Percentiles rank a stretch among this genome's conserved stretches.
Evolutionary conservation across 2,797 vertebrate species (phyloP).

Genomic region (Megaceryle alcyon): DNA sequence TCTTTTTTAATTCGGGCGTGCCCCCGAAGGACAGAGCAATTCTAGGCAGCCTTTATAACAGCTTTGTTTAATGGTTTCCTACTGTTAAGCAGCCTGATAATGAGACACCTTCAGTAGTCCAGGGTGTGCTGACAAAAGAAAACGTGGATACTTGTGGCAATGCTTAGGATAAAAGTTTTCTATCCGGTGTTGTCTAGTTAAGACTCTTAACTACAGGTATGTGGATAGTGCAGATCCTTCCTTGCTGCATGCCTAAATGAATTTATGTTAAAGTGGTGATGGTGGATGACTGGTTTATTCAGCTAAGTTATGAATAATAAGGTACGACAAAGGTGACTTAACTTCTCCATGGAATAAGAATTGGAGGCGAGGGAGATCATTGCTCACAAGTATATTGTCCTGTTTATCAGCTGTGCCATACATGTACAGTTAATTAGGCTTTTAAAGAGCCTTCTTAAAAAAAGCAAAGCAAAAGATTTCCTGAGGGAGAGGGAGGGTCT

Average conservation of each 20-base stretch:
- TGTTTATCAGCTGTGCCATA: constrained; percentile 54
- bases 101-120: neutral
- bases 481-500: constrained; percentile 19
- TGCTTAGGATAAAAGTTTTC: neutral
- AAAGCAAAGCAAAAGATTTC: constrained; percentile 6
- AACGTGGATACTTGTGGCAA: neutral
- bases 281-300: constrained; percentile 48
- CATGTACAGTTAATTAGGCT: constrained; percentile 28
- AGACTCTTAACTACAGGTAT: neutral
- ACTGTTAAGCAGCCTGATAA: neutral
- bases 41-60: neutral
- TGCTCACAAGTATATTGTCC: neutral
- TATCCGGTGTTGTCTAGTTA: neutral
- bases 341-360: constrained; percentile 16
- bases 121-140: neutral
- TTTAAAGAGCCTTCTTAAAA: constrained; percentile 4
- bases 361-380: neutral
- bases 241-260: neutral
- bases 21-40: neutral
- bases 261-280: constrained; percentile 15
- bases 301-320: constrained; percentile 58
- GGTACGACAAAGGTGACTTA: neutral
- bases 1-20: neutral
- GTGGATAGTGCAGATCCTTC: neutral
- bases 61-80: neutral